These are phyloP conservation scores for Apoda limacodes DNA, from an alignment of 2,888 invertebrate genomes.

Conservation along the genomic window DNA sequence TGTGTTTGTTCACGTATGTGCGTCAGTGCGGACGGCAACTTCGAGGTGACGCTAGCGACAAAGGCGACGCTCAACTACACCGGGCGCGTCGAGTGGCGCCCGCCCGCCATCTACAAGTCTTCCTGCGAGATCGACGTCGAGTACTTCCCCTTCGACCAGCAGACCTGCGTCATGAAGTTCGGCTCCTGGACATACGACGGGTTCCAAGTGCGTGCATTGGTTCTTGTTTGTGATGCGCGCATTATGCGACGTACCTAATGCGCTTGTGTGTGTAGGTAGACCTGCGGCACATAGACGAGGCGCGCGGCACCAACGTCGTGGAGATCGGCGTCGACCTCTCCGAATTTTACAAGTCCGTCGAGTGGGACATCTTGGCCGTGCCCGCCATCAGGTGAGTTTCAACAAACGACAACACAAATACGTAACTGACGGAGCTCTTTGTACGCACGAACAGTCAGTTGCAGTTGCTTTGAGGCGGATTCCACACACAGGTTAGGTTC, in stretches of 20 bases:
- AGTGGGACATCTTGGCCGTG: constrained; percentile 98
- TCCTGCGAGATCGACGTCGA: constrained; percentile 93
- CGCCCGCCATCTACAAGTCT: constrained; percentile 96
- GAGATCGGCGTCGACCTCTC: constrained; percentile 96
- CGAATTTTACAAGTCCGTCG: constrained; percentile 98
- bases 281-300: constrained; percentile 91
- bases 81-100: constrained; percentile 93
- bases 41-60: constrained; percentile 90
- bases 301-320: constrained; percentile 87
- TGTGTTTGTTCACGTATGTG: not conserved
- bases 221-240: not conserved
- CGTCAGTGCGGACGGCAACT: constrained; percentile 89
- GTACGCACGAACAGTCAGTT: no score
- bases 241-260: not conserved
- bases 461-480: no score
- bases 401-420: not conserved
- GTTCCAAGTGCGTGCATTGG: constrained; percentile 78
- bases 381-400: constrained; percentile 82
- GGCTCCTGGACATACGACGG: constrained; percentile 97
- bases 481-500: no score
- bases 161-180: constrained; percentile 93
- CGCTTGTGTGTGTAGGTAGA: constrained; percentile 75
- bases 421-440: no score
- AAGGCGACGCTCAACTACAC: constrained; percentile 91
- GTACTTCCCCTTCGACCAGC: constrained; percentile 94